Conservation (phyloP, 2,888 invertebrate genomes). For the Nephrocerus scutellatus region DNA sequence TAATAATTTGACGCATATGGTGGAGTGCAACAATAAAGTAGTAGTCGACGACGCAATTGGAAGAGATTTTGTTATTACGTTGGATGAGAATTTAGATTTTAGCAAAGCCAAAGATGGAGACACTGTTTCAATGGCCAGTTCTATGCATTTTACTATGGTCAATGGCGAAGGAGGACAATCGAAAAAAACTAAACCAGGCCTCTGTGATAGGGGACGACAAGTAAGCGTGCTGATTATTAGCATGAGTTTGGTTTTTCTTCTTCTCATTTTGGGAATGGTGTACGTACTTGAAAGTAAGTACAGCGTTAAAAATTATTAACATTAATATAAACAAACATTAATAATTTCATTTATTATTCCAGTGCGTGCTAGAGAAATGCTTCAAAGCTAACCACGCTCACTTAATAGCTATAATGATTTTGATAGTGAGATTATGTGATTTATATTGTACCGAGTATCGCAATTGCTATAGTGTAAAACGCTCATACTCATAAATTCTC, state of each 20-base stretch:
- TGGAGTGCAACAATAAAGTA: conserved; percentile 1
- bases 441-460: too few species aligned
- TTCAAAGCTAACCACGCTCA: conserved; percentile 38
- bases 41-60: conserved; percentile 11
- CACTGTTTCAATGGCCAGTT: conserved; percentile 70
- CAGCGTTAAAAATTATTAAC: background rate
- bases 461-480: too few species aligned
- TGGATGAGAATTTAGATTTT: conserved; percentile 44
- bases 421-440: too few species aligned
- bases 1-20: background rate
- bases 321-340: background rate
- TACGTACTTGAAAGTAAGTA: conserved; percentile 79
- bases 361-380: conserved; percentile 52
- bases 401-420: too few species aligned
- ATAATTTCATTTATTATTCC: conserved; percentile 29
- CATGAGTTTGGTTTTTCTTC: conserved; percentile 73
- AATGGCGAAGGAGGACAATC: conserved; percentile 63
- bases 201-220: conserved; percentile 70
- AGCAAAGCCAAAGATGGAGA: conserved; percentile 54
- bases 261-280: conserved; percentile 73
- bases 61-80: conserved; percentile 37
- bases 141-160: conserved; percentile 80
- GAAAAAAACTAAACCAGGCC: conserved; percentile 59
- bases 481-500: too few species aligned
- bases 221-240: conserved; percentile 74